Evolutionary conservation across 2,113 vertebrate genomes (phyloP).

Genomic region (Perca schrenkii): DNA sequence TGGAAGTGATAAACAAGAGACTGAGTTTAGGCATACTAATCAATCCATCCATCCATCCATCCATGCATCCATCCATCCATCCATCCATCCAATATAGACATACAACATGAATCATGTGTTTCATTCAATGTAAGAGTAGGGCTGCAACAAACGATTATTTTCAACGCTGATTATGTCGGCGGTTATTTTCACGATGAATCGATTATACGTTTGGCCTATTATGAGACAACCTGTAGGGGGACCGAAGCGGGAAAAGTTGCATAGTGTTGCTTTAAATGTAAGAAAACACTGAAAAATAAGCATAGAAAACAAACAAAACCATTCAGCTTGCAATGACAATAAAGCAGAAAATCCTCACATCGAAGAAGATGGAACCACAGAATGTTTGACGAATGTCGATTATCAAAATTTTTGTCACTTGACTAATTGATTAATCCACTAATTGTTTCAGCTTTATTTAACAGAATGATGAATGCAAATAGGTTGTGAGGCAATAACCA

Average conservation of each 20-base stretch:
- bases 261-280: no score
- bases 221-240: no score
- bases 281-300: neutral
- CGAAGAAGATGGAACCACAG: neutral
- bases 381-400: neutral
- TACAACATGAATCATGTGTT: neutral
- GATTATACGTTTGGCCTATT: neutral
- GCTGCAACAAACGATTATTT: neutral
- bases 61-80: neutral
- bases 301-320: neutral
- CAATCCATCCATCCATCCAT: neutral
- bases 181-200: neutral
- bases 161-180: neutral
- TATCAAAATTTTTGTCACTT: neutral
- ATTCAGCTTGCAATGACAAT: neutral
- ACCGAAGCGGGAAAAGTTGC: no score
- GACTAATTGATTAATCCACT: neutral
- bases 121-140: neutral
- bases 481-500: neutral
- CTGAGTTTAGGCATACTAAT: neutral
- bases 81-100: neutral
- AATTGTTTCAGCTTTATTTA: neutral
- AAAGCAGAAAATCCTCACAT: neutral
- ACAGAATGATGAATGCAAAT: neutral
- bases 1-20: slow-evolving; percentile 23